Conservation (phyloP, 1,140 invertebrate genomes). For the Probaryconus sp. region DNA sequence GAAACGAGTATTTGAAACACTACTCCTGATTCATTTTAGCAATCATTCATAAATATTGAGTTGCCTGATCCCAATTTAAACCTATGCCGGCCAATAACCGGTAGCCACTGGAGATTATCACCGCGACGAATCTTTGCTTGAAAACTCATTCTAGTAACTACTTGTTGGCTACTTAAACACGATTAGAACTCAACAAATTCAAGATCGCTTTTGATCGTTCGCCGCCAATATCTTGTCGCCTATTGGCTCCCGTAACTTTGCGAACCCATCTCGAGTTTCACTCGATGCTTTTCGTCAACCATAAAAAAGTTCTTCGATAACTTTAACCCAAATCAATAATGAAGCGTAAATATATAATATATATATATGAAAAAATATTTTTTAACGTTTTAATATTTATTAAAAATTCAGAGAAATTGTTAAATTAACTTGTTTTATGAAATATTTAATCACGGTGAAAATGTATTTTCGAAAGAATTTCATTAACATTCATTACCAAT, state of each 20-base stretch:
- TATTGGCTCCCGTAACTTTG: slow-evolving; percentile 57
- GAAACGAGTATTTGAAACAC: slow-evolving; percentile 43
- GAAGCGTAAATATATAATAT: slow-evolving; percentile 26
- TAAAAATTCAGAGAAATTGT: no score
- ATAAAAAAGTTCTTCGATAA: slow-evolving; percentile 72
- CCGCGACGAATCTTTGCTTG: slow-evolving; percentile 69
- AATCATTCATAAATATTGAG: slow-evolving; percentile 57
- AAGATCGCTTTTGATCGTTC: slow-evolving; percentile 67
- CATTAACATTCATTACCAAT: no score
- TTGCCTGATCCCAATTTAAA: slow-evolving; percentile 42
- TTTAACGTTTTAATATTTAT: no score
- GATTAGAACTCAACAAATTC: slow-evolving; percentile 45
- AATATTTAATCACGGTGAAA: no score
- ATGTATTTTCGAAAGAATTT: neutral
- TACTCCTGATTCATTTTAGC: slow-evolving; percentile 27
- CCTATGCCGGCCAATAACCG: slow-evolving; percentile 62
- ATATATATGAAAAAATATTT: slow-evolving; percentile 51
- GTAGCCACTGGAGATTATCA: slow-evolving; percentile 73
- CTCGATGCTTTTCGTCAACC: slow-evolving; percentile 73
- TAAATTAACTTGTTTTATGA: no score
- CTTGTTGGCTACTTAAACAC: slow-evolving; percentile 36
- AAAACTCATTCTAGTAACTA: slow-evolving; percentile 68
- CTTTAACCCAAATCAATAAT: slow-evolving; percentile 58
- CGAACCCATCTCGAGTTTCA: slow-evolving; percentile 73
- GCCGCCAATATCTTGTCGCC: slow-evolving; percentile 66